Evolutionary conservation across 2,113 vertebrate species (phyloP).

Genomic region (Poecile atricapillus): DNA sequence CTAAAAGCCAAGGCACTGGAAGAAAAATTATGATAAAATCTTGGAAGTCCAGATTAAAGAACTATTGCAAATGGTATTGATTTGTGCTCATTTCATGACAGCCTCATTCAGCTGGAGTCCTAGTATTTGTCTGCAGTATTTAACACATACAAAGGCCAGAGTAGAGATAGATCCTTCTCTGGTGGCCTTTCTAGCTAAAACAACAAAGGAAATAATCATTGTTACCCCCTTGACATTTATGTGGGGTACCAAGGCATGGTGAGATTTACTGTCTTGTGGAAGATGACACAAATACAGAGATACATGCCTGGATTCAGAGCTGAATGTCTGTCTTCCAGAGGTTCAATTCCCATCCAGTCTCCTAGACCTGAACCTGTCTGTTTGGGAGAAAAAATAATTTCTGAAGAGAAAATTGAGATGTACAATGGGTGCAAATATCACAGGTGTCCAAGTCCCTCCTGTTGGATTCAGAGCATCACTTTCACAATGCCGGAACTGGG

Average conservation of each 20-base stretch:
- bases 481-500: background rate
- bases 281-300: background rate
- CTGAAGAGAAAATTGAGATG: background rate
- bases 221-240: background rate
- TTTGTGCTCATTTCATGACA: background rate
- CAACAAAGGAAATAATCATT: background rate
- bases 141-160: background rate
- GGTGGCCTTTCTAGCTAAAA: background rate
- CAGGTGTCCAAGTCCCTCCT: background rate
- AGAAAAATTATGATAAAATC: background rate
- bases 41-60: background rate
- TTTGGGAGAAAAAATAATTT: background rate
- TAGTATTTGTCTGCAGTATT: background rate
- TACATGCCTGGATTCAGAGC: background rate
- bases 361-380: background rate
- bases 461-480: background rate
- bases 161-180: background rate
- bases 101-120: background rate
- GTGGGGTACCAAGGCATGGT: background rate
- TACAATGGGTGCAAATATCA: background rate
- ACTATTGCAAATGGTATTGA: background rate
- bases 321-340: background rate
- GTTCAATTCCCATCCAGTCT: background rate
- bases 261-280: background rate
- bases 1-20: background rate